These are phyloP conservation scores for Elegia similella DNA, from an alignment of 2,888 invertebrate genomes.

Conservation along the genomic window DNA sequence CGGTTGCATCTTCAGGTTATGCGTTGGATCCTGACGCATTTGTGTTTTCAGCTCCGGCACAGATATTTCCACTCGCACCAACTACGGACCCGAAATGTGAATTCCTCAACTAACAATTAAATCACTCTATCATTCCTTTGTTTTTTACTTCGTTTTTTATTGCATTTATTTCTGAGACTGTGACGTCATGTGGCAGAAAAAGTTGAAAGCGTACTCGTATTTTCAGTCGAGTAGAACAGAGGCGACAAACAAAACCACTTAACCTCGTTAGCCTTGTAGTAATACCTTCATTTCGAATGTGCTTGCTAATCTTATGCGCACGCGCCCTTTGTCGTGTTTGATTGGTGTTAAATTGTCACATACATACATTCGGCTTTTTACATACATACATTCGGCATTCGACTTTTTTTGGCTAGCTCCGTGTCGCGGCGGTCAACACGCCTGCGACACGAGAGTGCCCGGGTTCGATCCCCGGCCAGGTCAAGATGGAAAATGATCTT, in stretches of 20 bases:
- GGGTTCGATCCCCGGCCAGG: too few relatives aligned
- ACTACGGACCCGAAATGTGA: too few relatives aligned
- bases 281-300: background rate
- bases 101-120: background rate
- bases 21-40: too few relatives aligned
- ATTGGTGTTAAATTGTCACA: background rate
- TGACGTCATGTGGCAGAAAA: background rate
- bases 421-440: too few relatives aligned
- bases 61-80: too few relatives aligned
- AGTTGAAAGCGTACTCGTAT: slow-evolving; percentile 4
- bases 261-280: slow-evolving; percentile 4
- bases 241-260: background rate
- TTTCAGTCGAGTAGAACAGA: background rate
- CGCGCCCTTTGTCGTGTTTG: background rate
- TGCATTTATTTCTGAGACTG: background rate
- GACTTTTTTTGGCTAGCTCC: too few relatives aligned
- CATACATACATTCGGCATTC: too few relatives aligned
- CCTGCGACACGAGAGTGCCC: too few relatives aligned
- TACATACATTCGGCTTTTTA: too few relatives aligned
- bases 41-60: too few relatives aligned
- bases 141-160: background rate
- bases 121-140: background rate
- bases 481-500: too few relatives aligned
- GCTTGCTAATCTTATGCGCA: background rate
- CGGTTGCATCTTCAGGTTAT: too few relatives aligned